Percentiles rank a stretch among this genome's conserved stretches.
These are phyloP conservation scores for Elegia similella DNA, from an alignment of 2,888 invertebrate genomes.

Conservation along the genomic window DNA sequence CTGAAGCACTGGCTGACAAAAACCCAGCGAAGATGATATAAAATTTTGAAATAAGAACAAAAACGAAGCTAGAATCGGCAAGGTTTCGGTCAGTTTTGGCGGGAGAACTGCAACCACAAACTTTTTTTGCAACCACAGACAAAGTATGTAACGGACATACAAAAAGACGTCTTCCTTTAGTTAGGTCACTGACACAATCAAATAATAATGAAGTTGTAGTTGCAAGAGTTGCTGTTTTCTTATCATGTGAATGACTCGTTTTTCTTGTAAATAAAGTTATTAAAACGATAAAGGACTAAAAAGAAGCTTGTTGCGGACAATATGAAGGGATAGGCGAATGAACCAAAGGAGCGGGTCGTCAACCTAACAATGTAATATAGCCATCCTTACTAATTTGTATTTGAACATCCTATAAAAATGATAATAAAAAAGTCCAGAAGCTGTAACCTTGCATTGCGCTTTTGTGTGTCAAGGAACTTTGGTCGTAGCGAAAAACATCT, in stretches of 20 bases:
- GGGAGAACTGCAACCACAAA: constrained; percentile 23
- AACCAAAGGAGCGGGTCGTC: constrained; percentile 3
- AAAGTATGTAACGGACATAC: not conserved
- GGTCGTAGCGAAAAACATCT: too few relatives aligned
- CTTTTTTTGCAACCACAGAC: constrained; percentile 5
- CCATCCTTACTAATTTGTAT: not conserved
- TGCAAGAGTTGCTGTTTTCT: constrained; percentile 4
- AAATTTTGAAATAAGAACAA: too few relatives aligned
- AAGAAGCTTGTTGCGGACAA: constrained; percentile 16
- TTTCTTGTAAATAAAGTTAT: constrained; percentile 19
- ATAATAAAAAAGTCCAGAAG: too few relatives aligned
- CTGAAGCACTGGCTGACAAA: too few relatives aligned
- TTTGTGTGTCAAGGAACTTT: too few relatives aligned
- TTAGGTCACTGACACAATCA: constrained; percentile 26
- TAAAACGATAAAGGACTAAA: constrained; percentile 19
- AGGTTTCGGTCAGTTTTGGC: constrained; percentile 36
- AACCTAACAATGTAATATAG: constrained; percentile 2
- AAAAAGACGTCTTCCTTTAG: not conserved
- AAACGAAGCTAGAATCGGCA: constrained; percentile 35
- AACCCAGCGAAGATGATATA: too few relatives aligned
- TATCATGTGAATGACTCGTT: constrained; percentile 11
- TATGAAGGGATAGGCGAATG: constrained; percentile 10
- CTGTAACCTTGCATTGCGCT: too few relatives aligned
- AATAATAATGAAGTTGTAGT: constrained; percentile 2
- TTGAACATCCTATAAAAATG: too few relatives aligned